Evolutionary conservation across 2,113 vertebrate species (phyloP).

Genomic region (Ranitomeya variabilis): DNA sequence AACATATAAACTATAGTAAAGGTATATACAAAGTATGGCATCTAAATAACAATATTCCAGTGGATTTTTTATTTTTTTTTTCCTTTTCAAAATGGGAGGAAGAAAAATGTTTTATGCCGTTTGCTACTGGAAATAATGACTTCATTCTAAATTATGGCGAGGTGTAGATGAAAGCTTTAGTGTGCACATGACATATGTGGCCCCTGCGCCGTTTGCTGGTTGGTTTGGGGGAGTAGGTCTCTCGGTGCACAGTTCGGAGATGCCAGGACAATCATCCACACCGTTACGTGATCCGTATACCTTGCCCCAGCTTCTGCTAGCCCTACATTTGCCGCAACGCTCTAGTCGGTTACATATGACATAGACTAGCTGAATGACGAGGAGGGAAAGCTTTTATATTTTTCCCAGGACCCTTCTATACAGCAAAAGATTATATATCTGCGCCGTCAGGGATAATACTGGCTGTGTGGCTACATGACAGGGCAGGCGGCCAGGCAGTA

Average conservation of each 20-base stretch:
- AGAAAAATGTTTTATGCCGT: background rate
- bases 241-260: conserved; percentile 31
- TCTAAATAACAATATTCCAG: conserved; percentile 33
- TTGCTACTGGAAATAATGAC: conserved; percentile 6
- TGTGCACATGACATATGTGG: background rate
- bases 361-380: conserved; percentile 30
- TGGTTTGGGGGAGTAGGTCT: background rate
- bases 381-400: background rate
- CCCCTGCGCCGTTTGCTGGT: conserved; percentile 13
- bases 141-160: background rate
- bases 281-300: conserved; percentile 1
- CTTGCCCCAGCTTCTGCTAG: background rate
- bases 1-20: conserved; percentile 42
- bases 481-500: conserved; percentile 27
- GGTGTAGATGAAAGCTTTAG: background rate
- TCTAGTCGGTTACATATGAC: background rate
- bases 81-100: background rate
- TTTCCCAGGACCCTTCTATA: conserved; percentile 42
- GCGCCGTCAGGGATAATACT: conserved; percentile 48
- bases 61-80: conserved; percentile 5
- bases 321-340: background rate
- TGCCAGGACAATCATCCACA: conserved; percentile 26
- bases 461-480: conserved; percentile 42
- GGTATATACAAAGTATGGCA: conserved; percentile 29
- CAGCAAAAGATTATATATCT: conserved; percentile 48